These are phyloP conservation scores for Gryllus bimaculatus DNA, from an alignment of 1,140 invertebrate genomes.

Conservation along the genomic window DNA sequence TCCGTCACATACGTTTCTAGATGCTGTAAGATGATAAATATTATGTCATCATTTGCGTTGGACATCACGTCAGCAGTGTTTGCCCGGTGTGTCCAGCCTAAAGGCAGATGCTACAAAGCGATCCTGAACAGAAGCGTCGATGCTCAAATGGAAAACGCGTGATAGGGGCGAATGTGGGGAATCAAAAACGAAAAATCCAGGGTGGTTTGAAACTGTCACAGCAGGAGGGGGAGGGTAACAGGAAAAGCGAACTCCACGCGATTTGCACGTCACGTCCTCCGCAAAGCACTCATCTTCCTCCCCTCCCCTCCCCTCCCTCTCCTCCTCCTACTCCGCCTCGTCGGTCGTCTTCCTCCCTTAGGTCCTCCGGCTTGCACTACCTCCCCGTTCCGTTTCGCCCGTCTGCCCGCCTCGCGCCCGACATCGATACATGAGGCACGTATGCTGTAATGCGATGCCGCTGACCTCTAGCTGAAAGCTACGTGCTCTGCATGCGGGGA, in stretches of 20 bases:
- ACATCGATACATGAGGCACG: constrained; percentile 3
- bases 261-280: background rate
- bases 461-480: constrained; percentile 3
- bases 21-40: too few species aligned
- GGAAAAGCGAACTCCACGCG: background rate
- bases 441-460: background rate
- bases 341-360: background rate
- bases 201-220: background rate
- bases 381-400: background rate
- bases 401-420: background rate
- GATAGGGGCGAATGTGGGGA: too few species aligned
- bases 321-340: too few species aligned
- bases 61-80: too few species aligned
- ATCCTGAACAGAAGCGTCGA: too few species aligned
- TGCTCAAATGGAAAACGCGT: too few species aligned
- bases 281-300: background rate
- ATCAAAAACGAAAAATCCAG: too few species aligned
- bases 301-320: background rate
- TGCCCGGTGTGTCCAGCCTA: too few species aligned
- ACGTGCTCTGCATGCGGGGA: background rate
- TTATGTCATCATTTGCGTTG: too few species aligned
- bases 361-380: too few species aligned
- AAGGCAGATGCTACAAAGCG: too few species aligned
- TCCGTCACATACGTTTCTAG: too few species aligned
- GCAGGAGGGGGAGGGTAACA: background rate